Base-by-base conservation (phyloP, 2,888 invertebrate genomes). In the Balanococcus diminutus region DNA sequence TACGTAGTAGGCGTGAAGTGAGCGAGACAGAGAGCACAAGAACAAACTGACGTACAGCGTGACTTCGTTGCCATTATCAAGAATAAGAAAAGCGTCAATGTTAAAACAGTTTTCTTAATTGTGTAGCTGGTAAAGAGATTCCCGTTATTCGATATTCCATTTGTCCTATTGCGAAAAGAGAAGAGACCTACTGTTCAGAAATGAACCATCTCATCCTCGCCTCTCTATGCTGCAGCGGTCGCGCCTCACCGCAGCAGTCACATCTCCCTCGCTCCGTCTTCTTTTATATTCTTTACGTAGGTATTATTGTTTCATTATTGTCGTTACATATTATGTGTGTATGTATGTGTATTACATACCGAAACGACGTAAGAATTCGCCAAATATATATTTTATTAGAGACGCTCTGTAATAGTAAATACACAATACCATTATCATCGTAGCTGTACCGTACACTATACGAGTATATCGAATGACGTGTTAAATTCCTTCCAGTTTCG, bases 141-240 rank as follows among this genome's bases (percentile, higher is more conserved):
- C 84, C 84, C 84, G 84, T 84, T 84, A 84, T 72, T 84, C 84
- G 72, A 84, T 84, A 84, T 84, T 84, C 84, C 84, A 84, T 84
- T 84, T 84, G 84, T 84, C 84, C 84, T 84, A 75, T 84, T 84
- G 84, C 84, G 75, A 39, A 42, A 36, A 83, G 83, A 83, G 75
- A 39, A 42, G 25, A 83, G 83, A 83, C 84, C 84, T 84, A 72
- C 75, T 75, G 84, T 84, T 39, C 39, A 75, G 84, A 84, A 67
- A 84, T 72, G 84, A 84, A 84, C 75, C 19, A 28, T 67, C 84
- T 84, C 84, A 84, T 84, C 42, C 72, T 84, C 19, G 36, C 39
- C 25, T 67, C 72, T 61, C 31, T 19, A 28, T 67, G 4, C n/a
- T n/a, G n/a, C n/a, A n/a, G n/a, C n/a, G n/a, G n/a, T 51, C 19